phyloP scores from a whole-genome alignment of 2,113 vertebrate genomes.

The Calyptommatus sinebrachiatus region DNA sequence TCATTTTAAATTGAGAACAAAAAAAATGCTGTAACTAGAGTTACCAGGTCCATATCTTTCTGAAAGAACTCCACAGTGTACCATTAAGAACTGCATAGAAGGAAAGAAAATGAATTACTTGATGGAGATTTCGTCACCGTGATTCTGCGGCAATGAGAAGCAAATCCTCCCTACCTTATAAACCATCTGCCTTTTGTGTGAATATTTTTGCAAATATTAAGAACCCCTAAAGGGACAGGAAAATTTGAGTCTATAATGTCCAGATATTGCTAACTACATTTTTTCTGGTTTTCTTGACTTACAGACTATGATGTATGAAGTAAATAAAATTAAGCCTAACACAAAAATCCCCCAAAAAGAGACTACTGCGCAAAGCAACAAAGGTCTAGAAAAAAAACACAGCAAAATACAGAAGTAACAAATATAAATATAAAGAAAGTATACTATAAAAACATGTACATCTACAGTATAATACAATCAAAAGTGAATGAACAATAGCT shows the following conservation, averaged over 20 bases:
- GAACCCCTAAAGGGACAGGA: neutral
- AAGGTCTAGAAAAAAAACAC: no score
- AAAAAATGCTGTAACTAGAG: neutral
- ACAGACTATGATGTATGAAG: neutral
- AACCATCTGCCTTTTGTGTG: neutral
- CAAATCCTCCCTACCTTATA: neutral
- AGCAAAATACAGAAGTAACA: no score
- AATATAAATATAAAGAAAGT: no score
- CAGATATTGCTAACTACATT: neutral
- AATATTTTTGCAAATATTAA: neutral
- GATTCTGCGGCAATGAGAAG: neutral
- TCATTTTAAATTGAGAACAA: neutral
- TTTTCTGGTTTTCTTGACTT: no score
- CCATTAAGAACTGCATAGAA: neutral
- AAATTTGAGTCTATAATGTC: neutral
- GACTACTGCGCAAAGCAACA: no score
- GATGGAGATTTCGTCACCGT: neutral
- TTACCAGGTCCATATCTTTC: neutral
- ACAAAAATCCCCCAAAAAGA: neutral
- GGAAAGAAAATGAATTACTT: neutral
- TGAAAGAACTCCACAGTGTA: neutral
- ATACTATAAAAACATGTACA: no score
- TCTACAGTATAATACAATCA: no score
- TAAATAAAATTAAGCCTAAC: neutral
- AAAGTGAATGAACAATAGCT: no score